Conservation (phyloP, 2,888 invertebrate species). For the Pharmacophagus antenor region DNA sequence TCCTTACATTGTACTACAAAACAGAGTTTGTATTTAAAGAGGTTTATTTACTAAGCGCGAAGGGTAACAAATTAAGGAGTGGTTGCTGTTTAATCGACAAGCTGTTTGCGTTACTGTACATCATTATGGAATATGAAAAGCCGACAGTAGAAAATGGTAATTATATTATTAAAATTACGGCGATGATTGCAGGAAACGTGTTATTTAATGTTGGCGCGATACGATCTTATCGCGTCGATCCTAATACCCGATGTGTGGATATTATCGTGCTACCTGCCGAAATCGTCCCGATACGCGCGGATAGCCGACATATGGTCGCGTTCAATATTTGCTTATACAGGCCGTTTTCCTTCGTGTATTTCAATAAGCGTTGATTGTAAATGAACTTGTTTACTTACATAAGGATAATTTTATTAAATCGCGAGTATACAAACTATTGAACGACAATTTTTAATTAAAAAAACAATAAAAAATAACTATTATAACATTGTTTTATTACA, state of each 20-base stretch:
- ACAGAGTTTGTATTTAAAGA: background rate
- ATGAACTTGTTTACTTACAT: background rate
- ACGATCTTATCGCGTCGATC: slow-evolving; percentile 73
- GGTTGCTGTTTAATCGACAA: slow-evolving; percentile 44
- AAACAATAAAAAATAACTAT: no score
- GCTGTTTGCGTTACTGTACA: slow-evolving; percentile 45
- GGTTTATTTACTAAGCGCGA: slow-evolving; percentile 3
- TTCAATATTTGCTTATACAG: slow-evolving; percentile 47
- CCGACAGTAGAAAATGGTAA: slow-evolving; percentile 69
- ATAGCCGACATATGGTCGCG: slow-evolving; percentile 59
- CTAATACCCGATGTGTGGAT: slow-evolving; percentile 78
- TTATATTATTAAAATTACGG: slow-evolving; percentile 78
- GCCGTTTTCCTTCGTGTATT: slow-evolving; percentile 33
- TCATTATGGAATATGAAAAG: slow-evolving; percentile 63
- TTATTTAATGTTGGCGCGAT: slow-evolving; percentile 76
- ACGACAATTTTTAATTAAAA: no score
- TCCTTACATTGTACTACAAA: no score
- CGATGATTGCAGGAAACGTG: slow-evolving; percentile 79
- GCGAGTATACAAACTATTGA: no score
- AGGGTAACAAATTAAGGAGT: background rate
- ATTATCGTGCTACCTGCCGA: slow-evolving; percentile 74
- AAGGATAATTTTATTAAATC: no score
- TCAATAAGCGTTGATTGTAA: background rate
- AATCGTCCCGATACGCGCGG: slow-evolving; percentile 63
- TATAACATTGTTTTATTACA: no score